Conservation (phyloP, 2,888 invertebrate species). For the Ophion costatus region DNA sequence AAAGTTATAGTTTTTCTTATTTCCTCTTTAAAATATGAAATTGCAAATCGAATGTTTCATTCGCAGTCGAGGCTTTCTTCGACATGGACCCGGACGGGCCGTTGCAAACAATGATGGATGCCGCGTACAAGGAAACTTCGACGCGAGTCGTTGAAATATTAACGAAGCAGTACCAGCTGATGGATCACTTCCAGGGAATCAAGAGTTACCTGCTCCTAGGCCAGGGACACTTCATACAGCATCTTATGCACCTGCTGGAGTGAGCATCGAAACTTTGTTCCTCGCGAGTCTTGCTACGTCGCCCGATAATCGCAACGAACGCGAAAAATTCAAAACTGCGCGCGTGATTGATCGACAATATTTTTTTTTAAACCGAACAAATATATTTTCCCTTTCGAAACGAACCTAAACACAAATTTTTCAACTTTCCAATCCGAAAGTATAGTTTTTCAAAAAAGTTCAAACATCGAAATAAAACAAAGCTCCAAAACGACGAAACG, state of each 20-base stretch:
- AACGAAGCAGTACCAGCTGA: slow-evolving; percentile 93
- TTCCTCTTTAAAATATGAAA: no score
- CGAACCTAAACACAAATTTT: no score
- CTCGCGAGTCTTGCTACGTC: no score
- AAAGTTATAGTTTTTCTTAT: no score
- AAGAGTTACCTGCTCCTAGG: slow-evolving; percentile 95
- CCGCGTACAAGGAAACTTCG: slow-evolving; percentile 94
- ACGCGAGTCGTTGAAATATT: slow-evolving; percentile 93
- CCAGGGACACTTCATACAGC: slow-evolving; percentile 98
- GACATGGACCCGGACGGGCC: slow-evolving; percentile 89
- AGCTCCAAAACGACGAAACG: no score
- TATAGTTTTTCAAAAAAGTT: no score
- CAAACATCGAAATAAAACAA: no score
- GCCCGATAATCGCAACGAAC: neutral
- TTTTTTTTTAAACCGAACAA: neutral
- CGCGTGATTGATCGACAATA: neutral
- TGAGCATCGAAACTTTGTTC: slow-evolving; percentile 84
- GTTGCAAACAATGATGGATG: slow-evolving; percentile 92
- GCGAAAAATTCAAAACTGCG: neutral
- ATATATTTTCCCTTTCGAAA: neutral
- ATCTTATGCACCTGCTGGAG: slow-evolving; percentile 96
- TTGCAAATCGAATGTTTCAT: slow-evolving; percentile 26
- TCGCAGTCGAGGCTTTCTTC: slow-evolving; percentile 87
- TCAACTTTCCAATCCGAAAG: no score
- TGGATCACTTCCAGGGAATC: slow-evolving; percentile 96